Evolutionary conservation across 2,797 vertebrate genomes (phyloP).

Genomic region (Xyrichtys novacula): DNA sequence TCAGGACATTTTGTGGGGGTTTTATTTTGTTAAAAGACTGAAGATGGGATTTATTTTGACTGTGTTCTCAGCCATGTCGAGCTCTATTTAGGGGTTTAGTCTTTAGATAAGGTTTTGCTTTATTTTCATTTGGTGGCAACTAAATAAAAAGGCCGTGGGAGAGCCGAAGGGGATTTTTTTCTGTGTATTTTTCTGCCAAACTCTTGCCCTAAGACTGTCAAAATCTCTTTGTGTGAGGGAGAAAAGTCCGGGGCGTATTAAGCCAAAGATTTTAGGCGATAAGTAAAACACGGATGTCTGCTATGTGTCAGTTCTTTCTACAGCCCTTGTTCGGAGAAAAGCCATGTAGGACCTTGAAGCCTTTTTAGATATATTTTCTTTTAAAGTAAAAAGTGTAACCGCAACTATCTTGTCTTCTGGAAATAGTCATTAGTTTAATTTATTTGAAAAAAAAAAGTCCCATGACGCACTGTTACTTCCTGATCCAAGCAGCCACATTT

Average conservation of each 20-base stretch:
- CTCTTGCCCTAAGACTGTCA: slow-evolving; percentile 1
- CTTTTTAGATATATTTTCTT: neutral
- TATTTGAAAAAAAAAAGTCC: neutral
- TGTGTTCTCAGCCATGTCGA: neutral
- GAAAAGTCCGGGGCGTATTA: neutral
- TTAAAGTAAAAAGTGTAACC: neutral
- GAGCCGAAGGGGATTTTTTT: slow-evolving; percentile 24
- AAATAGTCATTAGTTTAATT: too few species aligned
- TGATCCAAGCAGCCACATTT: neutral
- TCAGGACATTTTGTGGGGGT: slow-evolving; percentile 5
- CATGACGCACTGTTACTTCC: neutral
- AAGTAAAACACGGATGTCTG: neutral
- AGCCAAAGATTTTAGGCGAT: neutral
- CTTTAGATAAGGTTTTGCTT: slow-evolving; percentile 30
- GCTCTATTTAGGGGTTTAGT: slow-evolving; percentile 32
- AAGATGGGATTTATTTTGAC: slow-evolving; percentile 10
- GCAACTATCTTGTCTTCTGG: slow-evolving; percentile 1
- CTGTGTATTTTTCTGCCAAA: slow-evolving; percentile 12
- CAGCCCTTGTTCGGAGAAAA: neutral
- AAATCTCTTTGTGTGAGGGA: slow-evolving; percentile 17
- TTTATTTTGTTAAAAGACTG: slow-evolving; percentile 12
- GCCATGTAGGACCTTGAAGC: neutral
- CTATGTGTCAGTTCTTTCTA: too few species aligned
- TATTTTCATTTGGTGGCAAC: slow-evolving; percentile 51
- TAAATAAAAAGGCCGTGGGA: slow-evolving; percentile 59